Conservation (phyloP, 64 coral and sea anemone genomes). For the Hydrozoanthus tunicans region DNA sequence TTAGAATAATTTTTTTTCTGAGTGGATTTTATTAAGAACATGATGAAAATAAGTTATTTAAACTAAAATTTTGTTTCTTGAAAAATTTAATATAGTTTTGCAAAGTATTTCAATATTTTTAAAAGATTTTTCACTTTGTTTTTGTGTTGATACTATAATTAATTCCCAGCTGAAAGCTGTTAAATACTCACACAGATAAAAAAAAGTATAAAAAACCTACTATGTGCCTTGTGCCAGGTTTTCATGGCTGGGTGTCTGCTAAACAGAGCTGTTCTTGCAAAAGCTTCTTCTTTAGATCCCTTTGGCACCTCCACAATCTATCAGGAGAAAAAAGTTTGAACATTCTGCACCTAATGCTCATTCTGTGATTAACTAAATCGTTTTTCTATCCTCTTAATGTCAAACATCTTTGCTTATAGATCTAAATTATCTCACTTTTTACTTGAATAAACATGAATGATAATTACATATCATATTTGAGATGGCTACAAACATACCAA, state of each 20-base stretch:
- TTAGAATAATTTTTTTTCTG: too few species aligned
- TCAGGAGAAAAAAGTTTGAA: neutral
- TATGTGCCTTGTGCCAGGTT: slow-evolving; percentile 6
- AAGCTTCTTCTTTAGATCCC: slow-evolving; percentile 16
- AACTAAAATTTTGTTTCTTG: too few species aligned
- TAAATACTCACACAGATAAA: neutral
- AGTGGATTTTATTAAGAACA: too few species aligned
- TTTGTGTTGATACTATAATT: too few species aligned
- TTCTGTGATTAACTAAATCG: neutral
- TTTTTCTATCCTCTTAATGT: neutral
- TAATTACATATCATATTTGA: too few species aligned
- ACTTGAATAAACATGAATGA: too few species aligned
- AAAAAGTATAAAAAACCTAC: neutral
- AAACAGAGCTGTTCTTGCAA: slow-evolving; percentile 41
- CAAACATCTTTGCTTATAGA: neutral
- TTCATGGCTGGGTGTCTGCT: slow-evolving; percentile 37
- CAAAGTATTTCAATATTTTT: too few species aligned
- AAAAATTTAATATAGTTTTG: too few species aligned
- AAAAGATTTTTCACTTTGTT: too few species aligned
- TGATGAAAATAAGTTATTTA: too few species aligned
- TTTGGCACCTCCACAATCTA: slow-evolving; percentile 28
- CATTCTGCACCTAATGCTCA: neutral
- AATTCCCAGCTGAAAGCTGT: neutral
- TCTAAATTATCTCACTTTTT: too few species aligned
- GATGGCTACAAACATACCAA: too few species aligned